These are phyloP conservation scores for Clarias platycephalus DNA, from an alignment of 2,797 vertebrate species.

Conservation along the genomic window DNA sequence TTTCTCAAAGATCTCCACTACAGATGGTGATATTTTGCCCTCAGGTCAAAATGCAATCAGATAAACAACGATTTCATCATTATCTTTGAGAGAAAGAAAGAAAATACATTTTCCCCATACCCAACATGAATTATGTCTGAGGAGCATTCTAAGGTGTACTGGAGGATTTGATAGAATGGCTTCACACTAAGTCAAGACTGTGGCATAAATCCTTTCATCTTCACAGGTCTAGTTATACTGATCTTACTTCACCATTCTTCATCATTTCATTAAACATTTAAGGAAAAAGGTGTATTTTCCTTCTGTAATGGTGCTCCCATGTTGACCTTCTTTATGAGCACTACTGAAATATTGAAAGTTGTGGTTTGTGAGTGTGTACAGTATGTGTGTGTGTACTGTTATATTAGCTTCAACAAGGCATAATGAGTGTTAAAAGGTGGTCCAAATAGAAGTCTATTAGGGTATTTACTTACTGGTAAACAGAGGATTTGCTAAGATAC, in stretches of 20 bases:
- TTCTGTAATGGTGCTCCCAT: not conserved
- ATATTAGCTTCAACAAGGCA: not conserved
- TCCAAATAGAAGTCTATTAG: not conserved
- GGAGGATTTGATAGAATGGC: conserved; percentile 18
- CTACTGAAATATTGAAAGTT: conserved; percentile 4
- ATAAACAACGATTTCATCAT: conserved; percentile 16
- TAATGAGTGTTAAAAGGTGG: not conserved
- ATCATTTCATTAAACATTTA: conserved; percentile 55
- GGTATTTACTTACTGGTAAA: not conserved
- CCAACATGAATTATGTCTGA: conserved; percentile 18
- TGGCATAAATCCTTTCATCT: conserved; percentile 54
- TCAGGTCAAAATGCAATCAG: conserved; percentile 19
- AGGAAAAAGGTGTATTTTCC: conserved; percentile 51
- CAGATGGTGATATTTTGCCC: conserved; percentile 5
- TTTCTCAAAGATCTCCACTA: conserved; percentile 12
- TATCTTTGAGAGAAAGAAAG: not conserved
- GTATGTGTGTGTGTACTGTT: not conserved
- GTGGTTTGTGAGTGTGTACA: not conserved
- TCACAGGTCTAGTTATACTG: conserved; percentile 65
- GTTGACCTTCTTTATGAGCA: not conserved
- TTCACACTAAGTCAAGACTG: conserved; percentile 22
- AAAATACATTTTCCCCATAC: not conserved
- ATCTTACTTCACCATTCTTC: conserved; percentile 48
- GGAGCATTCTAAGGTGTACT: conserved; percentile 18
- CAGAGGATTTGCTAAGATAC: not conserved